phyloP scores from a whole-genome alignment of 2,888 invertebrate genomes.

The Petrophora chlorosata region DNA sequence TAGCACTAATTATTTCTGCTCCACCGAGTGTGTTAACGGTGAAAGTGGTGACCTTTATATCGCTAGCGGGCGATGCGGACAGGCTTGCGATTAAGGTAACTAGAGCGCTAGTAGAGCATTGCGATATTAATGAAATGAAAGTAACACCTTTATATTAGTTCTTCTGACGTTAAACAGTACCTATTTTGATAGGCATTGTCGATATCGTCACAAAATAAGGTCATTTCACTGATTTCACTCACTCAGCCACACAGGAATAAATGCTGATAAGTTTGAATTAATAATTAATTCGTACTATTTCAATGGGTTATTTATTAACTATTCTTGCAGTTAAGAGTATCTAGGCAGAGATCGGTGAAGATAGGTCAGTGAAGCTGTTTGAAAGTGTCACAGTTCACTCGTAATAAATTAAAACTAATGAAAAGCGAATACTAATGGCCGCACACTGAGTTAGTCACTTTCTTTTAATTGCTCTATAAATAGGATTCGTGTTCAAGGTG shows the following conservation, averaged over 20 bases:
- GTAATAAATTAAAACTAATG: background rate
- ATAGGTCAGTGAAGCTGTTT: no score
- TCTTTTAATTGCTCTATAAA: constrained; percentile 29
- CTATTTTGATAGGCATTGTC: no score
- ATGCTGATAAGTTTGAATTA: no score
- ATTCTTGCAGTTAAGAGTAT: no score
- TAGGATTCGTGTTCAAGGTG: constrained; percentile 23
- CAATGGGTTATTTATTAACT: no score
- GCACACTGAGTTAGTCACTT: constrained; percentile 18
- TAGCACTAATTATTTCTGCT: constrained; percentile 6
- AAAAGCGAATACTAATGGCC: constrained; percentile 7
- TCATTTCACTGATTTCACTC: no score
- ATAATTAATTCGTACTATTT: no score
- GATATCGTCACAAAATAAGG: no score
- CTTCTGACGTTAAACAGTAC: no score
- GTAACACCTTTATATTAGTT: no score
- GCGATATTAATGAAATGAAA: background rate
- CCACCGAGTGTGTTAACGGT: constrained; percentile 11
- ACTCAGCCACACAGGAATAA: no score
- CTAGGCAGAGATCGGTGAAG: no score
- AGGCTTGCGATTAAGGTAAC: background rate
- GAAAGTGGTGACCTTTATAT: constrained; percentile 15
- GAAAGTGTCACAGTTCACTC: constrained; percentile 2
- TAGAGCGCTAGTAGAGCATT: background rate
- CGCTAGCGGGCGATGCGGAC: background rate